These are phyloP conservation scores for Monoplex corrugatus DNA, from an alignment of 2,888 invertebrate species.

Conservation along the genomic window DNA sequence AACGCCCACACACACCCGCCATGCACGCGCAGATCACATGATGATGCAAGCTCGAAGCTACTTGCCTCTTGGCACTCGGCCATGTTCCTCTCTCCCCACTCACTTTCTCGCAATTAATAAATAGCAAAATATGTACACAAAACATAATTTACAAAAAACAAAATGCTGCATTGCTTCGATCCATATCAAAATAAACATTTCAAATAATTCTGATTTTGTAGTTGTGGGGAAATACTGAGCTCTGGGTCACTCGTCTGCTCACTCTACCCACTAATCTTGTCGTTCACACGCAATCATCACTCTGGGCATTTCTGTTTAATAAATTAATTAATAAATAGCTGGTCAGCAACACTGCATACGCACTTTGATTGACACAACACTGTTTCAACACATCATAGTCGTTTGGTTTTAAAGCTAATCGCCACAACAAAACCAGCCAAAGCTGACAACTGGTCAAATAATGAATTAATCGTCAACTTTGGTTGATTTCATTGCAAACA, in stretches of 20 bases:
- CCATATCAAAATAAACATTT: constrained; percentile 20
- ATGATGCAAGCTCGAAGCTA: constrained; percentile 38
- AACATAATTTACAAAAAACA: neutral
- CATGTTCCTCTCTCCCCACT: neutral
- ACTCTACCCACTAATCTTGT: too few species aligned
- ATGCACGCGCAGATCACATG: constrained; percentile 8
- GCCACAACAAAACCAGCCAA: neutral
- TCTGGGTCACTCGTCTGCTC: neutral
- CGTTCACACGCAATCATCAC: neutral
- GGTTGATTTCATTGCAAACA: neutral
- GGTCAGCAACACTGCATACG: constrained; percentile 26
- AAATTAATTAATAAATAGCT: constrained; percentile 5
- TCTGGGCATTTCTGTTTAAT: neutral
- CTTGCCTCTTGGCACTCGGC: neutral
- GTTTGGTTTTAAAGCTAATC: neutral
- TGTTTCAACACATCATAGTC: neutral
- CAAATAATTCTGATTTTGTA: neutral
- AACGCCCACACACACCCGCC: neutral
- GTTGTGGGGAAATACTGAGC: neutral
- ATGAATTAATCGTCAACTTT: constrained; percentile 8
- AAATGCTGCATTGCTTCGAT: constrained; percentile 31
- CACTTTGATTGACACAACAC: neutral
- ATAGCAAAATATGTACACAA: constrained; percentile 22
- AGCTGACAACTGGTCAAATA: neutral
- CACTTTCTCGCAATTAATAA: constrained; percentile 1